Evolutionary conservation across 2,888 invertebrate genomes (phyloP), one percentile per base, ranked within the genome.

Genomic region (Drosophila trichaetosa): DNA sequence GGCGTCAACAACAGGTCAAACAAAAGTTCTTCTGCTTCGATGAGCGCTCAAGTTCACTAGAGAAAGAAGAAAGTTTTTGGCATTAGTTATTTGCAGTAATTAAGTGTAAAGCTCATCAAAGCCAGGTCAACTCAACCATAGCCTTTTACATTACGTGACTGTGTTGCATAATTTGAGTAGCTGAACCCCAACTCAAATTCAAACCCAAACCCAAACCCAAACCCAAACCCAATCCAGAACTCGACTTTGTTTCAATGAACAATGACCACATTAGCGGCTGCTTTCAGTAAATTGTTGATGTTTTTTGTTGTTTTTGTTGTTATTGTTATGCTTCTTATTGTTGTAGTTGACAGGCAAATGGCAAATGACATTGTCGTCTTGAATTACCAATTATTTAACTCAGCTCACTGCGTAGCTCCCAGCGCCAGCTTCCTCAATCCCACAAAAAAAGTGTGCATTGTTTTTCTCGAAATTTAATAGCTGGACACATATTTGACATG

Each of bases 51-150:
- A 79, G 58, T 61, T 74, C 42, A 57, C 40, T 48, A 16, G 34
- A 34, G 40, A 10, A 31, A 33, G 34, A 27, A 46, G 46, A 76
- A 88, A 86, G 78, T 64, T 72, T 76, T 77, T 68, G 79, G 77
- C 89, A 86, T 86, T 88, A 83, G 76, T 86, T 86, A 83, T 76
- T 80, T 73, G 81, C 70, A 73, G 76, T 85, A 88, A 85, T 85
- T 88, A 88, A 83, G 87, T 83, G 89, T 68, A 80, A 86, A 80
- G 73, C 88, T 59, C 69, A 73, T 81, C 62, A 79, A 82, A 82
- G 73, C 61, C 62, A 56, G 24, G 24, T 34, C 27, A 62, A 67
- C 57, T 52, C 67, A 53, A 69, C 42, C 58, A 46, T 6, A 58
- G 64, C 71, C 64, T 70, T 70, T 66, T 61, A 65, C 63, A 36